phyloP scores from a whole-genome alignment of 2,113 vertebrate species.

The Dinomys branickii region DNA sequence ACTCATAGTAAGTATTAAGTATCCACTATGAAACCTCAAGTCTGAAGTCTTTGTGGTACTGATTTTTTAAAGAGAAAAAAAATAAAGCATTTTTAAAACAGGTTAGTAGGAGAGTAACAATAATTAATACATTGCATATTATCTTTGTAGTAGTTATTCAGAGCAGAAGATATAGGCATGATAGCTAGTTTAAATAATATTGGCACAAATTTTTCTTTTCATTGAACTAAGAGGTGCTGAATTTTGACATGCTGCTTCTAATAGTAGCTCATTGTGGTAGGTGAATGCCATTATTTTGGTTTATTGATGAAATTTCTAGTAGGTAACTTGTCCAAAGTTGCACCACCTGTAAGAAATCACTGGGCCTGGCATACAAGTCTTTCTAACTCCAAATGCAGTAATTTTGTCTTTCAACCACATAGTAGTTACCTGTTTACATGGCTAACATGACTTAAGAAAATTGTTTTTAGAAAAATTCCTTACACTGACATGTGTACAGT shows the following conservation, averaged over 20 bases:
- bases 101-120: no score
- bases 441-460: background rate
- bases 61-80: background rate
- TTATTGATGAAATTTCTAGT: background rate
- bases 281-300: background rate
- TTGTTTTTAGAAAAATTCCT: background rate
- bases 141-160: no score
- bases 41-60: background rate
- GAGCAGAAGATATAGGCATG: no score
- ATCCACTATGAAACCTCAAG: background rate
- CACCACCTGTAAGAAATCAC: background rate
- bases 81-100: no score
- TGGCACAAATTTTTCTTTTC: no score
- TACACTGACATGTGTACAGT: background rate
- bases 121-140: no score
- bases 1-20: background rate
- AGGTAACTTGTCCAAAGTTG: background rate
- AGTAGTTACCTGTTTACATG: background rate
- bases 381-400: background rate
- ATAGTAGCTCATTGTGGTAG: background rate
- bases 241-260: background rate
- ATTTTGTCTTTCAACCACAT: background rate
- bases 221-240: no score
- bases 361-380: background rate
- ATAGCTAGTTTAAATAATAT: no score